Conservation (phyloP, 2,113 vertebrate species). For the Xenus cinereus region DNA sequence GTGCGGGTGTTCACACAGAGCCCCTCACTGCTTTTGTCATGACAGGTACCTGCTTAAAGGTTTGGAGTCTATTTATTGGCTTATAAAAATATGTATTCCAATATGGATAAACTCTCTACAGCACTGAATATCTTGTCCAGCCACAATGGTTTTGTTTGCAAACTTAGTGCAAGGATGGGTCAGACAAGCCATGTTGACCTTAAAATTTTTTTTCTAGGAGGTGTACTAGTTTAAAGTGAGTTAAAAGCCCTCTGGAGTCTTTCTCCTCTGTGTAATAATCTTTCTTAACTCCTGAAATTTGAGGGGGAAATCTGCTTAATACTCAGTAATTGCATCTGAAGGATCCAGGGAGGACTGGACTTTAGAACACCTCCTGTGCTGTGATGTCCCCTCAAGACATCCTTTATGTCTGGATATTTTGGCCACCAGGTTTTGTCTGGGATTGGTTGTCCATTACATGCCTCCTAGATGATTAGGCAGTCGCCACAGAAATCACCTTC, state of each 20-base stretch:
- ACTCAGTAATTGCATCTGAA: not conserved
- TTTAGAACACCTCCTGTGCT: not conserved
- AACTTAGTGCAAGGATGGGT: not conserved
- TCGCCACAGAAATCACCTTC: not conserved
- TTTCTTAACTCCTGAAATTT: not conserved
- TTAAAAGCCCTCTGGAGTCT: not conserved
- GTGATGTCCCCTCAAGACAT: not conserved
- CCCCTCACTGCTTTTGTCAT: conserved; percentile 68
- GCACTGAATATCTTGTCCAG: not conserved
- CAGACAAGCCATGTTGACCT: not conserved
- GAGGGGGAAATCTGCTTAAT: not conserved
- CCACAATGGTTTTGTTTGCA: not conserved
- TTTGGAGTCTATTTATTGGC: not conserved
- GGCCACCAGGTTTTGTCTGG: not conserved
- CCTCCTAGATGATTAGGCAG: not conserved
- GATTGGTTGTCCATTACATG: not conserved
- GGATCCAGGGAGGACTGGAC: not conserved
- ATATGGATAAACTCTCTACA: not conserved
- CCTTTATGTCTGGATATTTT: not conserved
- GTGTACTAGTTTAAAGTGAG: not conserved
- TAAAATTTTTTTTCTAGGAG: not conserved
- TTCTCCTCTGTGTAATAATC: not conserved
- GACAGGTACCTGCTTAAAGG: conserved; percentile 64
- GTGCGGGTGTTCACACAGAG: conserved; percentile 37
- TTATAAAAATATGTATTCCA: not conserved